Conservation (phyloP, 2,888 invertebrate genomes). For the Phortica magna region DNA sequence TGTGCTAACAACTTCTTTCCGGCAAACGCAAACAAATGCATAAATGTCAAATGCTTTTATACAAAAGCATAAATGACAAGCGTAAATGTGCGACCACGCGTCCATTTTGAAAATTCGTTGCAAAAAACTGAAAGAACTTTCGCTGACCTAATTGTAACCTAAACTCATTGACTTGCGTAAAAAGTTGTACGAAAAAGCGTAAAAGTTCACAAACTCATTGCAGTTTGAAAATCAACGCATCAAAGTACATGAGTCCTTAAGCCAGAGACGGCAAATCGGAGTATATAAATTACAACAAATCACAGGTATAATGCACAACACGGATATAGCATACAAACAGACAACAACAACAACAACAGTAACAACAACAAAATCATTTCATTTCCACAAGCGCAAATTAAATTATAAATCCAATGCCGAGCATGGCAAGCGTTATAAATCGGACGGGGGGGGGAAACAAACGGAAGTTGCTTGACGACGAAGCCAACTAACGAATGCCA, state of each 20-base stretch:
- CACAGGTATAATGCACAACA: neutral
- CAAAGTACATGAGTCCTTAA: no score
- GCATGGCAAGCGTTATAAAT: neutral
- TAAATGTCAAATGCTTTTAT: slow-evolving; percentile 4
- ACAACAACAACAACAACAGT: neutral
- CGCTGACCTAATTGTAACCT: no score
- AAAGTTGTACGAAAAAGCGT: no score
- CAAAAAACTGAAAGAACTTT: no score
- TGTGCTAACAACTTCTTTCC: neutral
- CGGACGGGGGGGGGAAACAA: neutral
- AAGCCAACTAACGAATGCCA: slow-evolving; percentile 27
- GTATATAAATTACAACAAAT: neutral
- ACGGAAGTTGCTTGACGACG: neutral
- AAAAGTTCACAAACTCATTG: no score
- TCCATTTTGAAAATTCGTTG: no score
- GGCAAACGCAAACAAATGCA: neutral
- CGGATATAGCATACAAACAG: neutral
- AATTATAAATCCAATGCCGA: slow-evolving; percentile 17
- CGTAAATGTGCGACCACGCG: neutral
- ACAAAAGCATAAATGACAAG: neutral
- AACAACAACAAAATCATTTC: slow-evolving; percentile 15
- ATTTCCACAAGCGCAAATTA: slow-evolving; percentile 25
- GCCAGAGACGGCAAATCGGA: no score
- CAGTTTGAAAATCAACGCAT: no score
- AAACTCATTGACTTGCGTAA: no score